Conservation (phyloP, 1,140 invertebrate species). For the Polypedilum vanderplanki region DNA sequence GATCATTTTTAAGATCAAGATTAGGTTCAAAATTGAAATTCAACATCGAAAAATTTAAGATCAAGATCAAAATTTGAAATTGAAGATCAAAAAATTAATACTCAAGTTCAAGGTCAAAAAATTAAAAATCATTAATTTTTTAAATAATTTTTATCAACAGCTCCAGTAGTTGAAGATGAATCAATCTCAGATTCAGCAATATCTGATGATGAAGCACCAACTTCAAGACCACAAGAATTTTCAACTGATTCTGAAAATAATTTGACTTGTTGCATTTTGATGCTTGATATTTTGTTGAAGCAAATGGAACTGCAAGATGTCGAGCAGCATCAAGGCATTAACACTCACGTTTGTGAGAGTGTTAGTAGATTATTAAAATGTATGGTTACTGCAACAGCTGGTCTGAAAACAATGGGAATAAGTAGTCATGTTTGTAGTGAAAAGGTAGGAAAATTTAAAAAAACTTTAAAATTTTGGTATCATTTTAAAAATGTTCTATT, state of each 20-base stretch:
- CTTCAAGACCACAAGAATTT: slow-evolving; percentile 53
- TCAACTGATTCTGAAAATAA: slow-evolving; percentile 63
- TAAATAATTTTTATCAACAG: slow-evolving; percentile 40
- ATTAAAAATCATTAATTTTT: neutral
- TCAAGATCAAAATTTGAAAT: too few species aligned
- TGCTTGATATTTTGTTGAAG: slow-evolving; percentile 91
- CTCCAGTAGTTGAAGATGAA: slow-evolving; percentile 58
- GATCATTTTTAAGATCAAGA: neutral
- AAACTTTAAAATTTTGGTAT: neutral
- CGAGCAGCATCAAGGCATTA: slow-evolving; percentile 73
- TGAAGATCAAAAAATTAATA: too few species aligned
- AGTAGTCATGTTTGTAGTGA: slow-evolving; percentile 61
- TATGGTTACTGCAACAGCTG: slow-evolving; percentile 63
- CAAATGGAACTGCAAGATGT: slow-evolving; percentile 94
- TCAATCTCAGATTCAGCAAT: slow-evolving; percentile 61
- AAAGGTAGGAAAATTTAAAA: slow-evolving; percentile 38
- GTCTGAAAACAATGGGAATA: slow-evolving; percentile 51
- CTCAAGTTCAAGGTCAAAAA: too few species aligned
- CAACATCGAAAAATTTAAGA: too few species aligned
- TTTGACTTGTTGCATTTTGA: slow-evolving; percentile 89
- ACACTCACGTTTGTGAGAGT: slow-evolving; percentile 66
- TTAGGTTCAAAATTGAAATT: neutral
- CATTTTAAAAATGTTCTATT: neutral
- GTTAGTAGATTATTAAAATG: slow-evolving; percentile 71
- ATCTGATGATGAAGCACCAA: slow-evolving; percentile 61